Conservation (phyloP, 2,797 vertebrate genomes). For the Coendou prehensilis region DNA sequence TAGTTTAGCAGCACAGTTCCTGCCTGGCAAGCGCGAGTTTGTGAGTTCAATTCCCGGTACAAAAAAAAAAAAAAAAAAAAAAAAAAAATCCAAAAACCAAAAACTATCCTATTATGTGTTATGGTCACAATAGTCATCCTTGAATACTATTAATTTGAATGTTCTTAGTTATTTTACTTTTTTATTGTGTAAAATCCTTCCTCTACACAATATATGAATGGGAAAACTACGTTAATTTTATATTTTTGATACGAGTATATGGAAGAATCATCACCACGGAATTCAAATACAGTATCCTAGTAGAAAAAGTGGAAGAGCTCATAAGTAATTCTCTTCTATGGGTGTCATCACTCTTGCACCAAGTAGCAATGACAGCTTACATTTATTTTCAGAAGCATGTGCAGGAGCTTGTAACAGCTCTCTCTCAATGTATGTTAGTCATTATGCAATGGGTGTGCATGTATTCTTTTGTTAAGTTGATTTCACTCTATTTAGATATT, state of each 20-base stretch:
- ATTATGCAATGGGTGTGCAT: not conserved
- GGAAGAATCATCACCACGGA: not conserved
- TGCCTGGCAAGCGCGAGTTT: too few relatives aligned
- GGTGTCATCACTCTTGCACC: not conserved
- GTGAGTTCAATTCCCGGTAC: too few relatives aligned
- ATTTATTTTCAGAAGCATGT: not conserved
- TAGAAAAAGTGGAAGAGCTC: not conserved
- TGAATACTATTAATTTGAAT: not conserved
- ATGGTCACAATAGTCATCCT: not conserved
- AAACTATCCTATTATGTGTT: fast-evolving
- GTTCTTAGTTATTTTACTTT: not conserved
- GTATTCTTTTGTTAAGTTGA: not conserved
- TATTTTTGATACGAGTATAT: not conserved
- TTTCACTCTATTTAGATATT: not conserved
- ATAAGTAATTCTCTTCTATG: not conserved
- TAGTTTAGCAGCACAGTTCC: too few relatives aligned
- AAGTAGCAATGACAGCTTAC: not conserved
- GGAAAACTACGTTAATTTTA: not conserved
- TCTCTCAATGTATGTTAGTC: not conserved
- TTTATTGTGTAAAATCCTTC: not conserved
- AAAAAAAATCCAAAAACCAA: not conserved
- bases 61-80: too few relatives aligned
- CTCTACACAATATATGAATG: not conserved
- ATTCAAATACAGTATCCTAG: not conserved
- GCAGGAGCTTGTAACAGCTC: not conserved